Percentiles rank a stretch among this genome's conserved stretches.
Conservation (phyloP, 2,797 vertebrate species). For the Chelonia mydas region DNA sequence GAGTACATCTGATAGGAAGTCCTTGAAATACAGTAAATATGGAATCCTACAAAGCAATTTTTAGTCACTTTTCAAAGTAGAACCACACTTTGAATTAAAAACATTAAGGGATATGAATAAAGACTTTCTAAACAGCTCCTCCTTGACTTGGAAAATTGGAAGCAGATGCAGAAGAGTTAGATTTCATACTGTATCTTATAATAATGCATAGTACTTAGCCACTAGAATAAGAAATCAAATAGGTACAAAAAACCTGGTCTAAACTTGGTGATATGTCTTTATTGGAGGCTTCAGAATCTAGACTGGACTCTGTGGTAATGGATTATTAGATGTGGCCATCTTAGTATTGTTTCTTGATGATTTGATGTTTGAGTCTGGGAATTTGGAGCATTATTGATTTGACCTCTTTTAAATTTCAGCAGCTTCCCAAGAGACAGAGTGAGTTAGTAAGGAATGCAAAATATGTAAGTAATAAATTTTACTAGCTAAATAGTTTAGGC, state of each 20-base stretch:
- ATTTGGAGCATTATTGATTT: slow-evolving; percentile 73
- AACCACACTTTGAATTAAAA: background rate
- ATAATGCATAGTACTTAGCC: background rate
- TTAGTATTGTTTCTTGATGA: slow-evolving; percentile 50
- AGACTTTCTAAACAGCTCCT: background rate
- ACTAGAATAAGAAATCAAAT: background rate
- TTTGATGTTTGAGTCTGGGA: slow-evolving; percentile 48
- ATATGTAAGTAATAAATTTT: slow-evolving; percentile 73
- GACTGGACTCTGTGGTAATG: background rate
- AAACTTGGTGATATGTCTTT: background rate
- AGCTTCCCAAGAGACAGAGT: slow-evolving; percentile 77
- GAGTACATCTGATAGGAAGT: background rate
- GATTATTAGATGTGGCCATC: slow-evolving; percentile 2
- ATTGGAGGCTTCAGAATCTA: slow-evolving; percentile 4
- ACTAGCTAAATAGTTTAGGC: slow-evolving; percentile 73
- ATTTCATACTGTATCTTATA: fast-evolving
- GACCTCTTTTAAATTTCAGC: slow-evolving; percentile 79
- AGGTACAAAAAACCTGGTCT: background rate
- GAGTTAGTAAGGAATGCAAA: slow-evolving; percentile 77
- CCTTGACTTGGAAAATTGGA: background rate
- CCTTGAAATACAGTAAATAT: background rate
- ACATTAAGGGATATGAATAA: background rate
- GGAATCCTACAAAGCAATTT: background rate
- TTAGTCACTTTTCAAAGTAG: background rate
- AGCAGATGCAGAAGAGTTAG: background rate